A percentile compares a stretch with the other conserved stretches of the same genome.
phyloP scores from a whole-genome alignment of 2,888 invertebrate genomes.

The Phorcus lineatus region DNA sequence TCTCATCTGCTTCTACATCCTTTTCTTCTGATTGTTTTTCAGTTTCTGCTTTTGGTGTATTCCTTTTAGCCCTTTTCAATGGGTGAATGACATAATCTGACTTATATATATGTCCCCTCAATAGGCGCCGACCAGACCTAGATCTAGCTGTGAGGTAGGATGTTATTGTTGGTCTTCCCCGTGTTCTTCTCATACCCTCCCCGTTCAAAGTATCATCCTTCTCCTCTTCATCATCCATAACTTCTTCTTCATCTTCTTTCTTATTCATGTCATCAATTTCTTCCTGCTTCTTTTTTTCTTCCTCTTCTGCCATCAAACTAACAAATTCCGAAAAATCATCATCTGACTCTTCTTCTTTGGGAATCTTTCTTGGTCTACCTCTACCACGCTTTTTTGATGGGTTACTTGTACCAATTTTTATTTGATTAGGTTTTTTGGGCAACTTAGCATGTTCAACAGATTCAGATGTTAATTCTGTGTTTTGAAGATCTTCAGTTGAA shows the following conservation, averaged over 20 bases:
- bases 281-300: slow-evolving; percentile 34
- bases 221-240: not conserved
- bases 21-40: not conserved
- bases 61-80: slow-evolving; percentile 23
- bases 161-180: slow-evolving; percentile 34
- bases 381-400: slow-evolving; percentile 12
- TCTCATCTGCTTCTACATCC: slow-evolving; percentile 9
- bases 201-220: not conserved
- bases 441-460: not conserved
- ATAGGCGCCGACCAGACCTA: slow-evolving; percentile 27
- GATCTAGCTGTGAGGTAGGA: slow-evolving; percentile 29
- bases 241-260: not conserved
- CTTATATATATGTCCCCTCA: slow-evolving; percentile 15
- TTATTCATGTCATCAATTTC: not conserved
- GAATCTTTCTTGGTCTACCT: slow-evolving; percentile 42
- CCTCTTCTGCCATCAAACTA: slow-evolving; percentile 39
- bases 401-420: not conserved
- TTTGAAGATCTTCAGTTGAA: slow-evolving; percentile 1
- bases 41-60: not conserved
- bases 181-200: slow-evolving; percentile 15
- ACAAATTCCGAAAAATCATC: slow-evolving; percentile 33
- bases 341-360: slow-evolving; percentile 32
- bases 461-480: slow-evolving; percentile 8
- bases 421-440: not conserved
- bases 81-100: slow-evolving; percentile 36